These are phyloP conservation scores for Acrocera orbiculus DNA, from an alignment of 2,888 invertebrate species.

Conservation along the genomic window DNA sequence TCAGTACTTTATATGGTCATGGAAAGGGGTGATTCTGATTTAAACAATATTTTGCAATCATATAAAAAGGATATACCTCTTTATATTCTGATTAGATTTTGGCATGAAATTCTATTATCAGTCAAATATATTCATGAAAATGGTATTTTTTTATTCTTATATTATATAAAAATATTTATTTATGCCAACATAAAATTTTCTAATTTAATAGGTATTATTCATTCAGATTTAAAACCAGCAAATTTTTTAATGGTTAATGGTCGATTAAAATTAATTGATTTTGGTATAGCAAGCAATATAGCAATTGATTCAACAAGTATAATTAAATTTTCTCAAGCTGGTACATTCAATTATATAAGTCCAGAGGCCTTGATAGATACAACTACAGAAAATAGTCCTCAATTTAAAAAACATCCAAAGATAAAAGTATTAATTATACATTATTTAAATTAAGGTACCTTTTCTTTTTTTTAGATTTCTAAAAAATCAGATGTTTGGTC, in stretches of 20 bases:
- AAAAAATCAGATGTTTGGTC: slow-evolving; percentile 96
- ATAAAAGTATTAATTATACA: slow-evolving; percentile 27
- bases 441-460: slow-evolving; percentile 1
- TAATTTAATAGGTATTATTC: slow-evolving; percentile 62
- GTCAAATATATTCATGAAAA: slow-evolving; percentile 80
- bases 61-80: slow-evolving; percentile 43
- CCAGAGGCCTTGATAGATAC: slow-evolving; percentile 73
- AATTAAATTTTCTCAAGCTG: slow-evolving; percentile 61
- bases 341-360: slow-evolving; percentile 91
- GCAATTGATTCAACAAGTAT: slow-evolving; percentile 79
- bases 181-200: too few relatives aligned
- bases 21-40: slow-evolving; percentile 85
- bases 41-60: slow-evolving; percentile 54
- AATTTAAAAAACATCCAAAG: slow-evolving; percentile 32
- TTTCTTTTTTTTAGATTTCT: slow-evolving; percentile 45
- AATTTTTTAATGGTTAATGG: slow-evolving; percentile 83
- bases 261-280: slow-evolving; percentile 86
- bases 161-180: background rate
- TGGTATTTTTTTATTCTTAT: slow-evolving; percentile 34
- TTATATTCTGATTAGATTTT: slow-evolving; percentile 70
- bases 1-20: slow-evolving; percentile 66
- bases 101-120: slow-evolving; percentile 84
- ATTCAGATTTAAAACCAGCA: slow-evolving; percentile 91
- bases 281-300: slow-evolving; percentile 84
- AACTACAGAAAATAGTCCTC: slow-evolving; percentile 30